Evolutionary conservation across 2,113 vertebrate genomes (phyloP), one percentile per base, ranked within the genome.

Genomic region (Heteronetta atricapilla): DNA sequence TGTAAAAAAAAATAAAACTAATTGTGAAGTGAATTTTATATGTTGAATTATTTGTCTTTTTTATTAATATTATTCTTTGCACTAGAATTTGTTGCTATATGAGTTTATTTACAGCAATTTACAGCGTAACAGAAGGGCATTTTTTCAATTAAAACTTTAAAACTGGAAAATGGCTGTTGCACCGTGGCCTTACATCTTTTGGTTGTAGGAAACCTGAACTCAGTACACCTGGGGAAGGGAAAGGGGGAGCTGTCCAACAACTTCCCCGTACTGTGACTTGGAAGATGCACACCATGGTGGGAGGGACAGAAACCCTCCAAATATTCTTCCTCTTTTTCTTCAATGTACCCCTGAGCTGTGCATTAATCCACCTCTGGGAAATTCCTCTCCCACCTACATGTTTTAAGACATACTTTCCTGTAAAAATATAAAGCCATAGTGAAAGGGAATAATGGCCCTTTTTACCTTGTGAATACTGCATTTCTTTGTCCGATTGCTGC

Each of bases 401-500:
- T 17, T 60, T 78, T 50, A 63, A 62, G n/a, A n/a, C 5, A 17
- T 46, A 40, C 11, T 66, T 59, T 46, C 20, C 68, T 42, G 19
- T 53, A 50, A 77, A 69, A 90, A 29, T 26, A 12, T 7, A 13
- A 86, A 48, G 40, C 38, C 20, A 14, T 58, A 42, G 29, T 36
- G 31, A 60, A 48, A 55, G 6, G 26, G 48, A 78, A 38, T 25
- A 22, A 40, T 14, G 26, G 25, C 26, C 8, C 23, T 86, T 97
- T 94, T 95, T 97, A 98, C 98, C 98, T 97, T 97, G 77, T 19
- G 96, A 72, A 48, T 98, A 98, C 11, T 97, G 98, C 88, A 98
- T 97, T 34, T 97, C 96, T 76, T 97, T 96, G 31, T 96, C 75
- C 12, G 99, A 99, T 92, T 99, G 98, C n/a, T 99, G 98, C 68